Base-by-base conservation (phyloP, 1,140 invertebrate species). In the Olivierus martensii region DNA sequence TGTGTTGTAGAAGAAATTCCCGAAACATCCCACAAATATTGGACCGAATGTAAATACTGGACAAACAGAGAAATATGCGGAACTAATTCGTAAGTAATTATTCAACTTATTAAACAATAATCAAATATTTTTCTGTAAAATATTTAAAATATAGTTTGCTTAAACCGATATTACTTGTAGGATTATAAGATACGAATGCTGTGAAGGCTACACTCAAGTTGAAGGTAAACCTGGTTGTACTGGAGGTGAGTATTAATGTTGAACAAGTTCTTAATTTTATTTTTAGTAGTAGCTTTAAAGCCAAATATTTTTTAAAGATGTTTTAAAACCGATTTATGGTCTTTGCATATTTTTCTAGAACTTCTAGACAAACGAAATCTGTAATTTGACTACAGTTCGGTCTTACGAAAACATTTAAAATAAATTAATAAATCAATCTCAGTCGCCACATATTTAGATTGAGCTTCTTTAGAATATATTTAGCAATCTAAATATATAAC, bases 21-120 rank as follows among this genome's bases (percentile, higher is more conserved):
- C 0, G 69, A 69, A 2, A 67, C 63, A 3, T 65, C 65, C 44
- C 63, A 66, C 37, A 67, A 67, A 39, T 70, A 71, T 45, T 75
- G 66, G 63, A 73, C 73, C 2, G 73, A 74, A 55, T 74, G 71
- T 60, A 70, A 71, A 48, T 71, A 72, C 45, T 73, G 71, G 69
- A 65, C 65, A 42, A 65, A 64, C 9, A 57, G 72, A 38, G 66
- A 70, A 60, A 69, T 75, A 17, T 75, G 72, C 49, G 71, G 69
- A 35, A 61, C 64, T 38, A 68, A 71, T 62, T 67, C 72, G 72
- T 72, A 63, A 71, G 68, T 65, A 28, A 3, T 28, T 28, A 28
- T 28, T 3, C 22, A 28, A 28, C 22, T 7, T 28, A 28, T 28
- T 28, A 28, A 28, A 28, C 7, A 28, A 3, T 28, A 28, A 28